Evolutionary conservation across 2,797 vertebrate genomes (phyloP), one percentile per base, ranked within the genome.

Genomic region (Acropternis orthonyx): DNA sequence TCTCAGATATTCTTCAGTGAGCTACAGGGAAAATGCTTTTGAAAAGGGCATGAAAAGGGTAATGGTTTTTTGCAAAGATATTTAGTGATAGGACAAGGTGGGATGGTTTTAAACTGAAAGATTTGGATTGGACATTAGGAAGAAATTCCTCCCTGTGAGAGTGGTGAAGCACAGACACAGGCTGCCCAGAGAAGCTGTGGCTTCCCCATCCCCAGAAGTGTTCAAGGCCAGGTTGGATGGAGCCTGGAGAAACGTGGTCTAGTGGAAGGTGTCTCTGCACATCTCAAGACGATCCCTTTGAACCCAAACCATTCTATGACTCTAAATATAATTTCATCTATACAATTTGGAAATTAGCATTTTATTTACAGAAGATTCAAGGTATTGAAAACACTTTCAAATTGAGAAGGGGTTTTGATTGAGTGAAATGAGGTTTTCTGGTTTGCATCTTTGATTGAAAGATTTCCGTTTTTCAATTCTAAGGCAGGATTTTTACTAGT

Each of bases 181-280:
- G 13, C 23, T 77, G 8, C 2, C 21, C 24, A 34, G 10, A 0
- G 0, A 26, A 52, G 4, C 6, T 77, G 21, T 58, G 30, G 13
- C 32, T 66, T 26, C 5, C 7, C 10, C 7, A 32, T 10, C 34
- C 32, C 3, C 52, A 37, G 10, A 77, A 65, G 4, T 5, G 12
- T 52, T 58, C 21, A 52, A 71, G 26, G 21, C 17, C n/a, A 46
- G 22, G 20, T 4, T 58, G n/a, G n/a, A 65, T 44, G 12, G 7
- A 13, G 14, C 9, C 52, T 14, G 37, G 44, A 65, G 7, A 8
- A 77, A 10, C 18, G 6, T 52, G 58, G 6, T 37, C 9, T 9
- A 26, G 12, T 19, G 8, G 3, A 34, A 83, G 14, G 3, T 34
- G n/a, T 32, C n/a, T 24, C 15, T 65, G 34, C 7, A 18, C 4